Percentiles rank a stretch among this genome's conserved stretches.
phyloP scores from a whole-genome alignment of 2,888 invertebrate species.

The Mystacides longicornis region DNA sequence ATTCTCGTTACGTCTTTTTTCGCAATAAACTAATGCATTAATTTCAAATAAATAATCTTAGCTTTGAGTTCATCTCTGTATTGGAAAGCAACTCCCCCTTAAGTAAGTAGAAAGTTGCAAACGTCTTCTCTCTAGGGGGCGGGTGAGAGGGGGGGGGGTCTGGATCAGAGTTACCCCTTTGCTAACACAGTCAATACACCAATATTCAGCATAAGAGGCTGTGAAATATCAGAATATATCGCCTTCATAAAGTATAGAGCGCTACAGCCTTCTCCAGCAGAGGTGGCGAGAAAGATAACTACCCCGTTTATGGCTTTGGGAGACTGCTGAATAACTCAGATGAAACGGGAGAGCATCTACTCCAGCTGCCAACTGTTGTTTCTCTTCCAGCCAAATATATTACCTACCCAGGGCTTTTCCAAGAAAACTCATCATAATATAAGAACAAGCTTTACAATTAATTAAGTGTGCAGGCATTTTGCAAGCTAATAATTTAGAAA shows the following conservation, averaged over 20 bases:
- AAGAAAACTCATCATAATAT: no score
- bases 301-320: conserved; percentile 22
- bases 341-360: conserved; percentile 6
- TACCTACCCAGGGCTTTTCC: no score
- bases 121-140: neutral
- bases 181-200: conserved; percentile 20
- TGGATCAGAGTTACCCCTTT: neutral
- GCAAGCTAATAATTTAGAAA: no score
- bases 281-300: conserved; percentile 20
- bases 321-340: conserved; percentile 12
- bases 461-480: no score
- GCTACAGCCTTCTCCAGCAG: neutral
- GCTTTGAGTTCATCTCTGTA: no score
- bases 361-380: neutral
- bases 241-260: conserved; percentile 22
- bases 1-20: no score
- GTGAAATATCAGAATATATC: conserved; percentile 27
- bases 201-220: conserved; percentile 26
- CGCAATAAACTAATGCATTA: no score
- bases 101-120: neutral
- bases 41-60: no score
- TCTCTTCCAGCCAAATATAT: neutral
- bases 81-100: no score
- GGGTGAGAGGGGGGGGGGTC: neutral
- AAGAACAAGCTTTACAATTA: no score